Conservation (phyloP, 2,113 vertebrate genomes). For the Chamaetylas fuelleborni region DNA sequence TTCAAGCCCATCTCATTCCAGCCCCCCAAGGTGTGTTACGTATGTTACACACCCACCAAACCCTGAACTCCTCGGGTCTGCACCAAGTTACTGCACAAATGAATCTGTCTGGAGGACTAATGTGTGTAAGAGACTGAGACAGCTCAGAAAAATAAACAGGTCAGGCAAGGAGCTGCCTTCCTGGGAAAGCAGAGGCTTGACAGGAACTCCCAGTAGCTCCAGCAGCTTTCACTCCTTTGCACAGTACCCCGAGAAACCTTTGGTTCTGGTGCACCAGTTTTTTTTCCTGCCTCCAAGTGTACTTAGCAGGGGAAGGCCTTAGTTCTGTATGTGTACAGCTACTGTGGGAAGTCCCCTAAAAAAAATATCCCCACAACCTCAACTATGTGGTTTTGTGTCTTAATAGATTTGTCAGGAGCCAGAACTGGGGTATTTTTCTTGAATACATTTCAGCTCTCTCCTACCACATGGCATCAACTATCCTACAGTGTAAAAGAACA, state of each 20-base stretch:
- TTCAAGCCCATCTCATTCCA: not conserved
- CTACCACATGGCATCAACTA: not conserved
- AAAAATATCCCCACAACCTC: not conserved
- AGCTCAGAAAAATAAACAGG: conserved; percentile 2
- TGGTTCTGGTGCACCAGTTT: not conserved
- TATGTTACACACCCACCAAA: not conserved
- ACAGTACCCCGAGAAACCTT: not conserved
- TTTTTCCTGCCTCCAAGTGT: not conserved
- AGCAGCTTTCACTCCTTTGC: not conserved
- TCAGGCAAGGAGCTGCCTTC: not conserved
- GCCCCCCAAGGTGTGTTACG: rapidly evolving
- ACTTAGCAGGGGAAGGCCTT: not conserved
- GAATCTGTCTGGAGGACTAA: not conserved
- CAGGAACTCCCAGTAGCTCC: not conserved
- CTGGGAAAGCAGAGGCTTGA: not conserved
- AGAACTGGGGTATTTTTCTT: not conserved
- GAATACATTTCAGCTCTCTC: not conserved
- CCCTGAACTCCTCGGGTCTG: not conserved
- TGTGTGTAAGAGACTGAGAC: not conserved
- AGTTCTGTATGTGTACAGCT: rapidly evolving
- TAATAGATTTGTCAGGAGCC: not conserved
- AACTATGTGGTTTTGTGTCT: not conserved
- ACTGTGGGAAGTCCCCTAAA: not conserved
- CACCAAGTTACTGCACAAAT: not conserved
- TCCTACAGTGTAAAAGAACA: not conserved